Conservation (phyloP, 1,140 invertebrate species). For the fruit fly (Drosophila melanogaster) region DNA sequence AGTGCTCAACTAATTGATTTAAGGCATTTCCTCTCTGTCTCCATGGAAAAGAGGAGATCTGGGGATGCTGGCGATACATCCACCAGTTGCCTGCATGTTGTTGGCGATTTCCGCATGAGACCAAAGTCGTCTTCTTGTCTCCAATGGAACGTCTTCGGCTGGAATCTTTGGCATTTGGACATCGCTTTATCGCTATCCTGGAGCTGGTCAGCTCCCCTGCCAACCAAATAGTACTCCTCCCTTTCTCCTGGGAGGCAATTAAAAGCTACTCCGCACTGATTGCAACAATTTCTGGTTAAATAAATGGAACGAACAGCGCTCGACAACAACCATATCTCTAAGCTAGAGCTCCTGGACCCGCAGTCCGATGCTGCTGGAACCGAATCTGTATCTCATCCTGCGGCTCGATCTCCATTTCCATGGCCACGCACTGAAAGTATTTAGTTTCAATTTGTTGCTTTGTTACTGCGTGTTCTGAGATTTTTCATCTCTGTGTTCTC, state of each 20-base stretch:
- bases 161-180: conserved; percentile 75
- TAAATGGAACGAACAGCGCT: conserved; percentile 72
- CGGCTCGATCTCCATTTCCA: conserved; percentile 54
- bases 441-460: conserved; percentile 83
- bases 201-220: conserved; percentile 15
- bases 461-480: conserved; percentile 77
- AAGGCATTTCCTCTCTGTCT: conserved; percentile 79
- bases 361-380: conserved; percentile 24
- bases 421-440: conserved; percentile 64
- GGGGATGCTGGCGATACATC: neutral
- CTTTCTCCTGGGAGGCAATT: conserved; percentile 58
- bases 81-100: conserved; percentile 3
- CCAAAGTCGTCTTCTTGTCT: conserved; percentile 75
- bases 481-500: conserved; percentile 60
- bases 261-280: conserved; percentile 74
- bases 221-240: neutral
- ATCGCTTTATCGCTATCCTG: conserved; percentile 57
- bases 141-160: conserved; percentile 49
- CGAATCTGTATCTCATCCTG: conserved; percentile 57
- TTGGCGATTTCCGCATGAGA: conserved; percentile 70
- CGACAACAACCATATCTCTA: conserved; percentile 44
- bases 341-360: conserved; percentile 50
- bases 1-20: conserved; percentile 84
- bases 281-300: conserved; percentile 79
- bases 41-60: conserved; percentile 28